These are phyloP conservation scores for Vandiemenella viatica DNA, from an alignment of 2,888 invertebrate genomes.

Conservation along the genomic window DNA sequence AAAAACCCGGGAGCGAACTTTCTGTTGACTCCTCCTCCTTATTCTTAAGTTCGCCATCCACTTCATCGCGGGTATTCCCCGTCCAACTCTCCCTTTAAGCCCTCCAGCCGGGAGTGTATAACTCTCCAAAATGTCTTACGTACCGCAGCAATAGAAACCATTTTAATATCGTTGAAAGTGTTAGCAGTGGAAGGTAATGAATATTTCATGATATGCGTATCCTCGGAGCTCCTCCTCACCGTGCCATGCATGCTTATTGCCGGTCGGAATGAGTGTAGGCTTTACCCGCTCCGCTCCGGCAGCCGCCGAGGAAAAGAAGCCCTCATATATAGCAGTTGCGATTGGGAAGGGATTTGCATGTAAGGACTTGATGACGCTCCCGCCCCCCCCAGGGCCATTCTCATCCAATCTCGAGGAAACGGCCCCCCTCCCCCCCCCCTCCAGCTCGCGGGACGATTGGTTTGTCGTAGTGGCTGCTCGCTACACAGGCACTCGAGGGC, in stretches of 20 bases:
- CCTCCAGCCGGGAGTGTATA: background rate
- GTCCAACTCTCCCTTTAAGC: background rate
- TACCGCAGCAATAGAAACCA: slow-evolving; percentile 11
- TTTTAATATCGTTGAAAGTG: slow-evolving; percentile 33
- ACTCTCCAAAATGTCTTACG: slow-evolving; percentile 5
- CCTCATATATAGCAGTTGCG: background rate
- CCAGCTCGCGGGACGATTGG: background rate
- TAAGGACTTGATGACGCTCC: slow-evolving; percentile 2
- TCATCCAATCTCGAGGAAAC: slow-evolving; percentile 13
- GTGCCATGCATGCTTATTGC: background rate
- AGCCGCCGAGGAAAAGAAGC: background rate
- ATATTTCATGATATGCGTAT: slow-evolving; percentile 33
- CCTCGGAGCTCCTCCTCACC: background rate
- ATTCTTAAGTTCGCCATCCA: background rate
- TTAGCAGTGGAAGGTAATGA: slow-evolving; percentile 26
- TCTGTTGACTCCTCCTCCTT: background rate
- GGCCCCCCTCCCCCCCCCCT: background rate
- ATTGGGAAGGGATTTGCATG: slow-evolving; percentile 2
- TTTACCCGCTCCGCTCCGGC: background rate
- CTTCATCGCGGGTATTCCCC: background rate
- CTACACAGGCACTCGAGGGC: background rate
- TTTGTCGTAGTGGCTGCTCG: too few species aligned
- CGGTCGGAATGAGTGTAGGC: background rate
- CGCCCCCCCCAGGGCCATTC: too few species aligned
- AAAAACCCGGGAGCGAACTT: background rate